phyloP scores from a whole-genome alignment of 2,113 vertebrate species.

The Pandion haliaetus region DNA sequence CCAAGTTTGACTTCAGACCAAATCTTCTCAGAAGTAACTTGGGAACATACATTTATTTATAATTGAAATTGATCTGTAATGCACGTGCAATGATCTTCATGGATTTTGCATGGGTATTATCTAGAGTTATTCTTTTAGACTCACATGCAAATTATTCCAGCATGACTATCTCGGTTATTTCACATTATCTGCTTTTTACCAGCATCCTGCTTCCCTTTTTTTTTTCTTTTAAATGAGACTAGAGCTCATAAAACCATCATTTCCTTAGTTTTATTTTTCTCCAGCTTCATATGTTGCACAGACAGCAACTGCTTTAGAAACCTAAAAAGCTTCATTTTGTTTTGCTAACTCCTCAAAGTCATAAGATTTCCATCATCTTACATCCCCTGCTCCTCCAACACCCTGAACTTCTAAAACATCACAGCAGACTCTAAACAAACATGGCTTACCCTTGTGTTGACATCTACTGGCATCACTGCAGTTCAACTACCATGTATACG shows the following conservation, averaged over 20 bases:
- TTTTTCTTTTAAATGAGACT: not conserved
- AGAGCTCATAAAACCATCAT: not conserved
- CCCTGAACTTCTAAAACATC: not conserved
- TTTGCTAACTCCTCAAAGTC: not conserved
- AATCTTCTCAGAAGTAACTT: not conserved
- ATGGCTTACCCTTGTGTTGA: not conserved
- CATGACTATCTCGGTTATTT: not conserved
- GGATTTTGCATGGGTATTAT: not conserved
- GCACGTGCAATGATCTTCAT: not conserved
- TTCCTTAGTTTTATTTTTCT: not conserved
- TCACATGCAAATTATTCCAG: not conserved
- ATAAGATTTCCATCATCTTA: not conserved
- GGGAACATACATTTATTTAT: not conserved
- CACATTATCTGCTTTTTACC: not conserved
- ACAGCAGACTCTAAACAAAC: not conserved
- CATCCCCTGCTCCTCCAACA: not conserved
- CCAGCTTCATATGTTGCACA: not conserved
- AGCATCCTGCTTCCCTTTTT: fast-evolving
- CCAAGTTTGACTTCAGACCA: not conserved
- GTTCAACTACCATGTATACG: not conserved
- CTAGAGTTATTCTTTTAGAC: not conserved
- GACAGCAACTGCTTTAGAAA: not conserved
- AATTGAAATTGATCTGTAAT: not conserved
- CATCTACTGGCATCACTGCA: not conserved
- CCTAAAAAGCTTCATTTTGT: not conserved